Evolutionary conservation across 1,140 invertebrate species (phyloP), one percentile per base, ranked within the genome.

Genomic region (Hesperophylax magnus): DNA sequence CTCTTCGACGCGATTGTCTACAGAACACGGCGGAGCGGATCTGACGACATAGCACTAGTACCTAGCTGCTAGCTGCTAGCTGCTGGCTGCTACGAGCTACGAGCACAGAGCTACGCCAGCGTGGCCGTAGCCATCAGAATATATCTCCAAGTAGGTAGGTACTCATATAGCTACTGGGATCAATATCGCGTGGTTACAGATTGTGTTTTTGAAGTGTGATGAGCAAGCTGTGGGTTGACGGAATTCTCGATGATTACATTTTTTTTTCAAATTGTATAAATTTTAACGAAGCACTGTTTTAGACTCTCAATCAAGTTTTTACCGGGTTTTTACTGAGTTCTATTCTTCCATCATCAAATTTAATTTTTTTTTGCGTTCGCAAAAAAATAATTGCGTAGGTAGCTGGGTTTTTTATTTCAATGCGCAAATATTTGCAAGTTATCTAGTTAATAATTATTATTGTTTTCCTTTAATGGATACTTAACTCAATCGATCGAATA

Each of bases 1-100:
- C 61, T 75, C 52, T 56, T 31, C 52, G 52, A 14, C 15, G 74
- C 82, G 77, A 83, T 82, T 82, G 81, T 82, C 81, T 82, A 82
- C 81, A 77, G 74, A 47, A 47, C 11, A 47, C 81, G 78, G 74
- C 78, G 78, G 69, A 79, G 78, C 54, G 34, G 18, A 27, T 58
- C 56, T 27, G 75, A 54, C 14, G 72, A 75, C 54, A 47, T 47
- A 47, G 39, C 39, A 47, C 39, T 47, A 47, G 39, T 47, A 14
- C 39, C 39, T 47, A 47, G 39, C 39, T 47, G 8, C 34, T 34
- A 34, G 39, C 39, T 47, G 39, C 39, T 11, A 39, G 34, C 34
- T 39, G 7, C 31, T 2, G 7, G 39, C 39, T 47, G 39, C 39
- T 47, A 47, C 9, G 39, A 47, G 39, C 39, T 47, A 47, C 39